A percentile compares a stretch with the other conserved stretches of the same genome.
phyloP scores from a whole-genome alignment of 2,113 vertebrate species.

The Sprattus sprattus region DNA sequence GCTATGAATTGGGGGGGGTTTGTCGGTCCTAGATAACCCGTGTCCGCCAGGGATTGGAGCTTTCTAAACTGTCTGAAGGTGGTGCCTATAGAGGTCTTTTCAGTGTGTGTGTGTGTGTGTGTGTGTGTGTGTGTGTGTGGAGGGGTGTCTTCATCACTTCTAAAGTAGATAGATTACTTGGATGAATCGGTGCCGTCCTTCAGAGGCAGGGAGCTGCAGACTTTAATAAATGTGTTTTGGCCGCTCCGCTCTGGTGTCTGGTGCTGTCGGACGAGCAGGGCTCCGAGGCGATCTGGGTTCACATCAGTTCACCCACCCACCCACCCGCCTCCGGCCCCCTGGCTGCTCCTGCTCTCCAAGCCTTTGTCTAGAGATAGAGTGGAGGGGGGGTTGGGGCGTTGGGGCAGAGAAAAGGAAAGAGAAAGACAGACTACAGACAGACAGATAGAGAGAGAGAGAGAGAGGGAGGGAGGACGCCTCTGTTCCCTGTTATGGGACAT shows the following conservation, averaged over 20 bases:
- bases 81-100: no score
- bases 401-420: background rate
- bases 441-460: background rate
- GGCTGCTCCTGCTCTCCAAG: background rate
- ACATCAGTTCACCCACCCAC: slow-evolving; percentile 21
- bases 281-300: background rate
- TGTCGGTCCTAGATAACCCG: no score
- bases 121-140: slow-evolving; percentile 28
- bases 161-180: background rate
- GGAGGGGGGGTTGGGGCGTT: background rate
- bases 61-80: no score
- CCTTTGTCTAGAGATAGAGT: background rate
- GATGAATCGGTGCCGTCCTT: background rate
- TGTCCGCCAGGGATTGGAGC: no score
- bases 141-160: background rate
- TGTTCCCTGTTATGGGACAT: slow-evolving; percentile 46
- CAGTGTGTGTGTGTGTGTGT: background rate
- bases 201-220: background rate
- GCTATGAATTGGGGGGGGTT: background rate
- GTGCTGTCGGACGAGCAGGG: background rate
- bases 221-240: background rate
- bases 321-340: background rate
- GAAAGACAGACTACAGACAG: background rate
- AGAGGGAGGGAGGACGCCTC: background rate
- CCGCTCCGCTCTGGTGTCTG: background rate